Evolutionary conservation across 2,113 vertebrate genomes (phyloP).

Genomic region (Oryzias javanicus): DNA sequence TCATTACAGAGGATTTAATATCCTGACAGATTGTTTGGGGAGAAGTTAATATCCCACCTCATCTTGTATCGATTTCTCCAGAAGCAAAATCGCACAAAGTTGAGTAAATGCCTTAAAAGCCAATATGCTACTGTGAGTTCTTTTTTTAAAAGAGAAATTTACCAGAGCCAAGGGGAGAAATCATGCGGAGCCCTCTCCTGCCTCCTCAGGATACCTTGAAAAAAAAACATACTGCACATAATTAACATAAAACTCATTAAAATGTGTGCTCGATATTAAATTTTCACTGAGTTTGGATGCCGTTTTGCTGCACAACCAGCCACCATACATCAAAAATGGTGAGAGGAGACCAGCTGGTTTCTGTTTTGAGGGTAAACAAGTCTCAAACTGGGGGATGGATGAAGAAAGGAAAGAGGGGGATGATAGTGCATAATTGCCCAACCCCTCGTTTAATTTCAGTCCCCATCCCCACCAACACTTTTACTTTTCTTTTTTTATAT

Average conservation of each 20-base stretch:
- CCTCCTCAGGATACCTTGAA: constrained; percentile 5
- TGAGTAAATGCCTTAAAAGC: constrained; percentile 40
- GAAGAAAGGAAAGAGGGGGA: constrained; percentile 31
- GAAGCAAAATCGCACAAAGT: constrained; percentile 37
- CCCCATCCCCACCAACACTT: constrained; percentile 24
- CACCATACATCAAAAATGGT: constrained; percentile 55
- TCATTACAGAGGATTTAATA: constrained; percentile 48
- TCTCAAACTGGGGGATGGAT: constrained; percentile 36
- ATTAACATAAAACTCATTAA: constrained; percentile 72
- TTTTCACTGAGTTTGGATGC: constrained; percentile 26
- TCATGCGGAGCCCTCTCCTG: constrained; percentile 9
- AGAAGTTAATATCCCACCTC: constrained; percentile 36
- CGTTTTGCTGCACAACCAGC: constrained; percentile 54
- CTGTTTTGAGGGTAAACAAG: constrained; percentile 57
- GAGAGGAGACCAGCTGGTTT: constrained; percentile 40
- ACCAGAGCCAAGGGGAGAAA: constrained; percentile 15
- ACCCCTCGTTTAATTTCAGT: constrained; percentile 48
- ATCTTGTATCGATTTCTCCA: constrained; percentile 44
- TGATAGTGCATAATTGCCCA: constrained; percentile 27
- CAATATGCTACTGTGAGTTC: constrained; percentile 26
- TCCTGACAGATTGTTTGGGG: constrained; percentile 35
- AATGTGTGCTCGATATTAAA: constrained; percentile 41
- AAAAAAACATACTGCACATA: constrained; percentile 23
- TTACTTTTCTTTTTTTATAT: constrained; percentile 1
- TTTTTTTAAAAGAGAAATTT: constrained; percentile 19